Evolutionary conservation across 2,113 vertebrate genomes (phyloP), one percentile per base, ranked within the genome.

Genomic region (Pseudopodoces humilis): DNA sequence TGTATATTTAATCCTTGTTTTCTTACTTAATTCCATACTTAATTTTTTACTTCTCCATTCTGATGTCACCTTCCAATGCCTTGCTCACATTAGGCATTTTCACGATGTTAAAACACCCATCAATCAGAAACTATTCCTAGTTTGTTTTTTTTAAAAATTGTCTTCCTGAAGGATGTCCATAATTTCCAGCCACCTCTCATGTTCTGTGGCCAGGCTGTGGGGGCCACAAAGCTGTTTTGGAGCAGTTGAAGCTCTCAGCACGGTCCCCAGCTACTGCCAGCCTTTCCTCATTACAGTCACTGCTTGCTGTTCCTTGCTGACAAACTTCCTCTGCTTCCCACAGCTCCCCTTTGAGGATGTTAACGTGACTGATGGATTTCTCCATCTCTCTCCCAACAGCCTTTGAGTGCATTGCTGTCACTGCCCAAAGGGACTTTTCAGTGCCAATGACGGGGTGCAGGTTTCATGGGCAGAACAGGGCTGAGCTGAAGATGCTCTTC

Each of bases 201-300:
- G 0, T 4, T 30, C 43, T 7, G 21, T 49, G n/a, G 12, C 47
- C 30, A 52, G 52, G 33, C 30, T 56, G 22, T 50, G 47, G 47
- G 35, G 4, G 9, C 17, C 49, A 28, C 2, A 4, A 72, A 20
- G 17, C 14, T 50, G 15, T 84, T 55, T 15, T 21, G 35, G 33
- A 62, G 33, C 25, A 46, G 41, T 0, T 46, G 44, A 50, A 59
- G 44, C 30, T 78, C 60, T 90, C 50, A 60, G 52, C 15, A 7
- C 0, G 0, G 67, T 60, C 50, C n/a, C 13, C 9, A 50, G 52
- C 35, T 25, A 13, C 56, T 37, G 41, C n/a, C 30, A 49, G 72
- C 39, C 52, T 80, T 67, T 83, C 24, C 20, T 23, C 24, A 4
- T 13, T 27, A 10, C 31, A 68, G 53, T 31, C 33, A 30, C 44